Conservation (phyloP, 2,113 vertebrate genomes). For the Asarcornis scutulata region DNA sequence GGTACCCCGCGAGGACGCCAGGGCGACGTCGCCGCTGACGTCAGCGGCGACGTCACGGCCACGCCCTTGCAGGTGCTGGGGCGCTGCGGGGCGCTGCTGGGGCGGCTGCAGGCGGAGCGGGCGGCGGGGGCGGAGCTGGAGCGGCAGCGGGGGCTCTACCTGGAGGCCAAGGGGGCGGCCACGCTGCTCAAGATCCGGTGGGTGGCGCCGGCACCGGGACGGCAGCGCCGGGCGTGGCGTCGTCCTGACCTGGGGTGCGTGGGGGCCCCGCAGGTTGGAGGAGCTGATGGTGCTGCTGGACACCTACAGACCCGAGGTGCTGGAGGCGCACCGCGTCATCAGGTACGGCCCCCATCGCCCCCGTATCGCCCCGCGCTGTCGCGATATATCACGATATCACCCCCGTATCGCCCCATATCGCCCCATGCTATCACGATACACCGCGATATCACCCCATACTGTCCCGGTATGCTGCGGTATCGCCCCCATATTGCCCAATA, state of each 20-base stretch:
- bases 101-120: constrained; percentile 59
- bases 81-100: constrained; percentile 82
- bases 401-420: too few relatives aligned
- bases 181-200: constrained; percentile 87
- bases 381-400: too few relatives aligned
- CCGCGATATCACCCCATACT: too few relatives aligned
- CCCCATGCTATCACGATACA: too few relatives aligned
- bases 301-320: constrained; percentile 82
- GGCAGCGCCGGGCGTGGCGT: too few relatives aligned
- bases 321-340: constrained; percentile 83
- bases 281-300: constrained; percentile 84
- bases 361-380: too few relatives aligned
- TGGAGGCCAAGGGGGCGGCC: constrained; percentile 85
- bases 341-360: constrained; percentile 66
- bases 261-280: constrained; percentile 74
- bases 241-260: too few relatives aligned
- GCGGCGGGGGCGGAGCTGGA: constrained; percentile 67
- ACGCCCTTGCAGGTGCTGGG: constrained; percentile 76
- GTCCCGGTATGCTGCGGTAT: too few relatives aligned
- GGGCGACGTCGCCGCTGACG: neutral
- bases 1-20: neutral
- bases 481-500: too few relatives aligned
- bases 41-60: neutral
- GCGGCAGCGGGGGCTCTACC: constrained; percentile 81
- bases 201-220: neutral